A percentile compares a stretch with the other conserved stretches of the same genome.
Evolutionary conservation across 2,888 invertebrate species (phyloP).

Genomic region (Uropetala carovei): DNA sequence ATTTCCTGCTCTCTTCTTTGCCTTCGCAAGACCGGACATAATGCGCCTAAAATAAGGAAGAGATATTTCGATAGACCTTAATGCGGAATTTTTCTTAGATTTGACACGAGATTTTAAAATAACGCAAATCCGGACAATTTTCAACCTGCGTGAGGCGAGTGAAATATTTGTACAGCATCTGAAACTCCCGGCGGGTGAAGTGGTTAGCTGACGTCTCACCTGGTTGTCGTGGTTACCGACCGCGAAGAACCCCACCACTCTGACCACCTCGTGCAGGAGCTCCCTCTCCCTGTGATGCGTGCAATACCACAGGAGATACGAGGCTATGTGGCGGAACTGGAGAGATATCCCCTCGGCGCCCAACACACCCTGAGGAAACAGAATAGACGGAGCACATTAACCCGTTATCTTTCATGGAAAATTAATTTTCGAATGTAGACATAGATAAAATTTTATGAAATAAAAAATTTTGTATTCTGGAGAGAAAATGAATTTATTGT

Average conservation of each 20-base stretch:
- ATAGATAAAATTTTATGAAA: too few relatives aligned
- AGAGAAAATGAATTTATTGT: too few relatives aligned
- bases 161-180: neutral
- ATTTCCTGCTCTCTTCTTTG: too few relatives aligned
- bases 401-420: too few relatives aligned
- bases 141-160: neutral
- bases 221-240: conserved; percentile 88
- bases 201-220: conserved; percentile 75
- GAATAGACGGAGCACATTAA: neutral
- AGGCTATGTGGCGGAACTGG: conserved; percentile 91
- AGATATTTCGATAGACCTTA: too few relatives aligned
- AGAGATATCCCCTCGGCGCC: conserved; percentile 90
- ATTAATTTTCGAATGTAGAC: too few relatives aligned
- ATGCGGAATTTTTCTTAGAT: too few relatives aligned
- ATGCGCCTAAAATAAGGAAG: too few relatives aligned
- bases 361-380: conserved; percentile 81
- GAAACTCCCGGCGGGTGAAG: neutral
- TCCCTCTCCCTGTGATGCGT: conserved; percentile 77
- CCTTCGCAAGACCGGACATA: too few relatives aligned
- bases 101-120: neutral
- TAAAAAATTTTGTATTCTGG: too few relatives aligned
- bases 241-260: conserved; percentile 89
- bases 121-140: neutral
- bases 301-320: conserved; percentile 85
- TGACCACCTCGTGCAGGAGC: conserved; percentile 87